Evolutionary conservation across 2,797 vertebrate species (phyloP), one percentile per base, ranked within the genome.

Genomic region (Sebastes iracundus): DNA sequence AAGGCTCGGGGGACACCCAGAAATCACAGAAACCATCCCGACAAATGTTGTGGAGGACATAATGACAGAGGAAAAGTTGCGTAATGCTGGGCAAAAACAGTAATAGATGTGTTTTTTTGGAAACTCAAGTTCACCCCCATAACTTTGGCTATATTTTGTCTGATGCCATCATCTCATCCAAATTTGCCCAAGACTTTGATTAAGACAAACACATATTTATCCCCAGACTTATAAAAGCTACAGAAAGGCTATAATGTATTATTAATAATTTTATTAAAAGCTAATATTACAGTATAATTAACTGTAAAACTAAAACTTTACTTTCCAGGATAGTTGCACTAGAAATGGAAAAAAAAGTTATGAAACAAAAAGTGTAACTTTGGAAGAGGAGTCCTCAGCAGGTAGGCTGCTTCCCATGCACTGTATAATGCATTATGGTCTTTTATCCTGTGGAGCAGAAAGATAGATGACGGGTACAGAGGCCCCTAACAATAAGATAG

Each of bases 401-500:
- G 75, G 76, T 81, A 20, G 18, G 30, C 30, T 1, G 72, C 80
- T 86, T 83, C 42, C 76, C 62, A 77, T 86, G 67, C 61, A 75
- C 78, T 83, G 75, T 81, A 80, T 84, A 87, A 85, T 85, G 53
- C 53, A 87, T 88, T 76, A 75, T 27, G 22, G 76, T 74, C 56
- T 90, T 64, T 86, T 75, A 78, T 81, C 72, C 66, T 33, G 70
- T 61, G 81, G 73, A 81, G 77, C 79, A 75, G 69, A 30, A 77
- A 86, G 88, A 90, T 75, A 60, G 80, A 88, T 87, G 90, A 85
- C 60, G 56, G 78, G 13, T 80, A 81, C 78, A 80, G 77, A 81
- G 65, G 69, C 74, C 82, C 76, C 49, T 78, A 83, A 88, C 75
- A 78, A 78, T 63, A 20, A 18, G 46, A 7, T 4, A 20, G 16